Evolutionary conservation across 2,113 vertebrate genomes (phyloP).

Genomic region (Leptodactylus fuscus): DNA sequence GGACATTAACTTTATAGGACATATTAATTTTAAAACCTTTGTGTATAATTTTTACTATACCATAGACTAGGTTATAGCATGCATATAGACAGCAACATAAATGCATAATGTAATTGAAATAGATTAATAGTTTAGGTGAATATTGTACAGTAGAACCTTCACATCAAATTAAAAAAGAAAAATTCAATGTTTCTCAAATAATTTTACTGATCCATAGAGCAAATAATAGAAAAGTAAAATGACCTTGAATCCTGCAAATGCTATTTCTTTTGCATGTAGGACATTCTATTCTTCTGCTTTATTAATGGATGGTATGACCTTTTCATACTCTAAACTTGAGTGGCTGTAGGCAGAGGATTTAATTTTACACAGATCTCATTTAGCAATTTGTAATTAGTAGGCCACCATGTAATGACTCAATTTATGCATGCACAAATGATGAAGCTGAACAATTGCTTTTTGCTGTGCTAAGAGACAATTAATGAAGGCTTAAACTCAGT

Average conservation of each 20-base stretch:
- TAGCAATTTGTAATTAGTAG: slow-evolving; percentile 69
- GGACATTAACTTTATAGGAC: neutral
- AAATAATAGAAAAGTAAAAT: slow-evolving; percentile 31
- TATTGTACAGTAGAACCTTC: neutral
- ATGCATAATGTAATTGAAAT: neutral
- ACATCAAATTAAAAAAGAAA: neutral
- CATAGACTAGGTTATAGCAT: neutral
- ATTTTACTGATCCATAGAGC: neutral
- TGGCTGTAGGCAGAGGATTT: slow-evolving; percentile 63
- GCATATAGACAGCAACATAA: neutral
- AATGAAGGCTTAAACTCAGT: slow-evolving; percentile 64
- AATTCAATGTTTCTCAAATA: neutral
- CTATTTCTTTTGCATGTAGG: slow-evolving; percentile 59
- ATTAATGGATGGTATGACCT: slow-evolving; percentile 67
- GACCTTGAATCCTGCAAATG: slow-evolving; percentile 59
- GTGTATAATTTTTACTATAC: neutral
- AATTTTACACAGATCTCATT: slow-evolving; percentile 64
- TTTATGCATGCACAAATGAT: slow-evolving; percentile 67
- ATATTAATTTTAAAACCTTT: neutral
- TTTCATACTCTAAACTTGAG: slow-evolving; percentile 60
- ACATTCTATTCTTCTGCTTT: slow-evolving; percentile 55
- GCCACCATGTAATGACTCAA: slow-evolving; percentile 66
- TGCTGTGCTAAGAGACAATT: slow-evolving; percentile 66
- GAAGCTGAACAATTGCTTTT: slow-evolving; percentile 64
- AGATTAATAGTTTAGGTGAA: neutral